Evolutionary conservation across 2,888 invertebrate species (phyloP).

Genomic region (Odiellus spinosus): DNA sequence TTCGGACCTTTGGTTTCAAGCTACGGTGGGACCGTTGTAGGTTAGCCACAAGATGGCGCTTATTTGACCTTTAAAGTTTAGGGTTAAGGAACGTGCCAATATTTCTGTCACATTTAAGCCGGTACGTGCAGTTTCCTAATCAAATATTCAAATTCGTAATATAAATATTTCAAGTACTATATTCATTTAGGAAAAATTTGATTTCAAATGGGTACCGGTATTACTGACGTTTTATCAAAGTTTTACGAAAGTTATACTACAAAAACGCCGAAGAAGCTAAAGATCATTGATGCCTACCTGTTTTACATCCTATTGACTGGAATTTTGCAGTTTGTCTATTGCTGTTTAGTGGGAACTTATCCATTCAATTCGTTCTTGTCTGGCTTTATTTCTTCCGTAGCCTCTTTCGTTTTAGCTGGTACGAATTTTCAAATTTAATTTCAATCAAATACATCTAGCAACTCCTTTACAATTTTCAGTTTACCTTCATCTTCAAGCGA

Average conservation of each 20-base stretch:
- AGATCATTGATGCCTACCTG: slow-evolving; percentile 91
- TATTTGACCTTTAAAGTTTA: no score
- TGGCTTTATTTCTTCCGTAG: slow-evolving; percentile 94
- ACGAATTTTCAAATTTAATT: slow-evolving; percentile 23
- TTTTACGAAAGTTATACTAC: slow-evolving; percentile 75
- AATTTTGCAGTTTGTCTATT: slow-evolving; percentile 85
- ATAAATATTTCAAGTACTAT: no score
- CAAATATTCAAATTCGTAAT: no score
- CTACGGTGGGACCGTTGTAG: no score
- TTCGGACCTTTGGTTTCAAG: no score
- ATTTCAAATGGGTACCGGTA: slow-evolving; percentile 10
- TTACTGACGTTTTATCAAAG: slow-evolving; percentile 14
- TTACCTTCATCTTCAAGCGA: slow-evolving; percentile 88
- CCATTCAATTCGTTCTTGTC: slow-evolving; percentile 99
- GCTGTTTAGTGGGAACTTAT: slow-evolving; percentile 93
- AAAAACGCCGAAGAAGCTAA: slow-evolving; percentile 79
- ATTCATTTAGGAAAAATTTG: no score
- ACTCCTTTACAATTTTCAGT: no score
- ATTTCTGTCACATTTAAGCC: no score
- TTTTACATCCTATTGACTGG: slow-evolving; percentile 89
- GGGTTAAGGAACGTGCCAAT: no score
- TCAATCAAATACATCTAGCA: not conserved
- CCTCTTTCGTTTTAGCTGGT: slow-evolving; percentile 92
- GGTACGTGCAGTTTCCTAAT: no score
- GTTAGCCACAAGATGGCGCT: no score